A percentile compares a stretch with the other conserved stretches of the same genome.
Conservation (phyloP, 92 coral and sea anemone genomes). For the Heteractis magnifica region DNA sequence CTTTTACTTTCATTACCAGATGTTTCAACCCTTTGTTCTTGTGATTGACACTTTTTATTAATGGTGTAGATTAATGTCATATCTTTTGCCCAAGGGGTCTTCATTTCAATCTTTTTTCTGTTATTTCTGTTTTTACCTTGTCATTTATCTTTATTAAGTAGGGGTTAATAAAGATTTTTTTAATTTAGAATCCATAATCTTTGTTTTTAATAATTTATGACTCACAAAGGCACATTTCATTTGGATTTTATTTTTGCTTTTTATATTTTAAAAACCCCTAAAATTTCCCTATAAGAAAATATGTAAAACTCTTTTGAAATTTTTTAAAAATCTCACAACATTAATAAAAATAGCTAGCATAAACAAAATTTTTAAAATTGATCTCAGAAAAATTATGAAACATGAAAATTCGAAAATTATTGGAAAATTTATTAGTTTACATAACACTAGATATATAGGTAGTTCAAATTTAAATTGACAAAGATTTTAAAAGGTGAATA, state of each 20-base stretch:
- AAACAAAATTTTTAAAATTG: background rate
- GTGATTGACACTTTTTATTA: constrained; percentile 23
- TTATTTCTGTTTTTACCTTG: constrained; percentile 9
- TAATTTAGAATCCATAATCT: background rate
- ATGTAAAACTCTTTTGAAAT: background rate
- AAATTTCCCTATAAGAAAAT: background rate
- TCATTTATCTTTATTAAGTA: constrained; percentile 26
- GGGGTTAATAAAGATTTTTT: constrained; percentile 4
- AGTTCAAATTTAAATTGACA: too few species aligned
- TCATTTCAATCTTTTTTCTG: constrained; percentile 16
- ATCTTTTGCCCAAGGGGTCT: constrained; percentile 1
- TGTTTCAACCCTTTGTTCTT: background rate
- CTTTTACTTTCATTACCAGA: constrained; percentile 3
- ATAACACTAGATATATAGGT: too few species aligned
- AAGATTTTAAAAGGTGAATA: too few species aligned
- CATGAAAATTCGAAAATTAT: too few species aligned
- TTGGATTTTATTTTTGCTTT: background rate
- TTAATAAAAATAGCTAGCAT: background rate
- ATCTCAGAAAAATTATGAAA: background rate
- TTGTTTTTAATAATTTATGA: background rate
- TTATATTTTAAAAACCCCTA: background rate
- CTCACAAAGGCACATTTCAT: background rate
- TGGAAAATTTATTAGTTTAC: too few species aligned
- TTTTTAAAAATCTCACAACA: background rate
- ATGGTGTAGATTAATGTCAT: constrained; percentile 9